phyloP scores from a whole-genome alignment of 2,888 invertebrate species.

The Hirtodrosophila trivittata region DNA sequence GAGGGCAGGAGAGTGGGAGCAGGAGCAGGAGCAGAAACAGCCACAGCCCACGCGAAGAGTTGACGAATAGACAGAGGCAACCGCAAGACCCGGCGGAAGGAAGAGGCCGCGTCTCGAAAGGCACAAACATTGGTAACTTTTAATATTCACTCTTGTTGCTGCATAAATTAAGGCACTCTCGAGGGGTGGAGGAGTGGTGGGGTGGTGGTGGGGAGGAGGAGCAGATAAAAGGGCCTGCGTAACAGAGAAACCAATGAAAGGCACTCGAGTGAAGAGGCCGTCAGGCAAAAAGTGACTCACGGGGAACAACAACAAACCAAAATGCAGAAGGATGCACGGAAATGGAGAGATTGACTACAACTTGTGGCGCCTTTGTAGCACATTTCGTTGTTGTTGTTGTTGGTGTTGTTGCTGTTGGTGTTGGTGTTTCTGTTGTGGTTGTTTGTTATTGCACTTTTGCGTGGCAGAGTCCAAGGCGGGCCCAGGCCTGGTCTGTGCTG shows the following conservation, averaged over 20 bases:
- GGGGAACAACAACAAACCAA: conserved; percentile 24
- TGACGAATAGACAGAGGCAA: background rate
- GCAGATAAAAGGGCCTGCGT: conserved; percentile 54
- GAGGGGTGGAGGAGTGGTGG: conserved; percentile 10
- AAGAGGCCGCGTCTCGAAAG: conserved; percentile 47
- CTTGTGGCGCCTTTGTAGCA: conserved; percentile 75
- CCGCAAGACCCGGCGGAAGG: background rate
- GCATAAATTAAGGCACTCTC: conserved; percentile 70
- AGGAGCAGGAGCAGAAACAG: too few relatives aligned
- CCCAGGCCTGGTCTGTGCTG: conserved; percentile 27
- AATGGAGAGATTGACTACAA: conserved; percentile 57
- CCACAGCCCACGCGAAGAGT: conserved; percentile 33
- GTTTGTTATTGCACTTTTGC: conserved; percentile 80
- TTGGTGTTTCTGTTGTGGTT: conserved; percentile 39
- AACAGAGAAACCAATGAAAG: conserved; percentile 72
- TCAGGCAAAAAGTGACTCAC: conserved; percentile 51
- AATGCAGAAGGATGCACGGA: conserved; percentile 48
- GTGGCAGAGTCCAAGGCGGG: conserved; percentile 51
- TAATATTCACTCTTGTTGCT: conserved; percentile 70
- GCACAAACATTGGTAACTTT: conserved; percentile 68
- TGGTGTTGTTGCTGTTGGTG: conserved; percentile 55
- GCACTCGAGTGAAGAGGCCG: conserved; percentile 56
- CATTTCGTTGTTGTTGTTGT: conserved; percentile 25
- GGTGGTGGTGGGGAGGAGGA: conserved; percentile 15
- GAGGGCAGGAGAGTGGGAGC: conserved; percentile 12